Conservation (phyloP, 2,113 vertebrate genomes). For the Coregonus clupeaformis region DNA sequence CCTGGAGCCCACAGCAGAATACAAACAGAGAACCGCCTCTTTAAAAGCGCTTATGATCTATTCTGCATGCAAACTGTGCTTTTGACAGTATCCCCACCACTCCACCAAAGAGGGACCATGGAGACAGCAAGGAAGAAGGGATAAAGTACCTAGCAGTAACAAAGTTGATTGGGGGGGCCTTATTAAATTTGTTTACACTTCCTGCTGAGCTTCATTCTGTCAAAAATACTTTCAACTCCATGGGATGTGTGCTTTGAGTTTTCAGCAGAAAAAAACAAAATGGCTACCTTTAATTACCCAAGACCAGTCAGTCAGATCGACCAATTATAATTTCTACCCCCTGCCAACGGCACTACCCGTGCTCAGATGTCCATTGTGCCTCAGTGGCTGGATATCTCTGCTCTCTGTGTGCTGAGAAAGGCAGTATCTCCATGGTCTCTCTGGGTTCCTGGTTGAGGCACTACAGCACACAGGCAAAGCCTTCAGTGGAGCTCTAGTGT, state of each 20-base stretch:
- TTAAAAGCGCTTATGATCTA: conserved; percentile 72
- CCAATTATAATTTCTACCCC: conserved; percentile 63
- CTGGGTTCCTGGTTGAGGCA: too few relatives aligned
- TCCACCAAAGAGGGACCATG: too few relatives aligned
- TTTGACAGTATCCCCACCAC: conserved; percentile 55
- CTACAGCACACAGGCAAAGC: too few relatives aligned
- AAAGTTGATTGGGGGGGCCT: conserved; percentile 65
- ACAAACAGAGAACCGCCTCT: conserved; percentile 65
- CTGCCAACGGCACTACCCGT: too few relatives aligned
- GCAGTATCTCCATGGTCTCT: too few relatives aligned
- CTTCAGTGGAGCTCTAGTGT: too few relatives aligned
- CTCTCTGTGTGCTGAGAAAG: too few relatives aligned
- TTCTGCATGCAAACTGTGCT: conserved; percentile 74
- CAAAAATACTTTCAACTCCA: conserved; percentile 68
- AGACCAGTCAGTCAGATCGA: conserved; percentile 67
- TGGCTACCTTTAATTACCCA: conserved; percentile 70
- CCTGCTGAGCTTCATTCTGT: conserved; percentile 70
- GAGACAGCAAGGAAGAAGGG: conserved; percentile 15
- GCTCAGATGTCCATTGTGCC: too few relatives aligned
- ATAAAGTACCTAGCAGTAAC: conserved; percentile 60
- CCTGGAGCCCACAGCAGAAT: conserved; percentile 55
- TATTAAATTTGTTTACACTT: conserved; percentile 74
- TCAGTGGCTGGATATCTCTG: too few relatives aligned
- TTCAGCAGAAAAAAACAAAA: conserved; percentile 56
- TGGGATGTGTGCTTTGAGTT: conserved; percentile 65